These are phyloP conservation scores for Monochamus saltuarius DNA, from an alignment of 1,140 invertebrate species.

Conservation along the genomic window DNA sequence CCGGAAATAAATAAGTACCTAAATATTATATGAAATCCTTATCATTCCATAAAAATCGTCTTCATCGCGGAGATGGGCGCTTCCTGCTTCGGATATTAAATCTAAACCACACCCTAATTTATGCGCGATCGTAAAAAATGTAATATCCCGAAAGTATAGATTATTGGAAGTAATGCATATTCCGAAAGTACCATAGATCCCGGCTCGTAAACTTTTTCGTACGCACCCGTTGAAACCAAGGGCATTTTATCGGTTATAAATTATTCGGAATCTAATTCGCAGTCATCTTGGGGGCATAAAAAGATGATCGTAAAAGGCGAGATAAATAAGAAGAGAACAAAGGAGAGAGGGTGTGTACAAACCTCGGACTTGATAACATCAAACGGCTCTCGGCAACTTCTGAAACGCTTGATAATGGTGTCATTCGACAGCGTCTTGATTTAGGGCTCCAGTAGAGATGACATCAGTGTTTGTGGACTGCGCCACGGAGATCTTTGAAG, in stretches of 20 bases:
- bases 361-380: conserved; percentile 37
- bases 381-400: conserved; percentile 31
- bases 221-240: conserved; percentile 3
- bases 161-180: too few relatives aligned
- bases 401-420: conserved; percentile 36
- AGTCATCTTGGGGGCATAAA: conserved; percentile 29
- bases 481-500: not conserved
- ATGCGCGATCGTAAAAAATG: too few relatives aligned
- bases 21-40: too few relatives aligned
- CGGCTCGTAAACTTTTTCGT: conserved; percentile 18
- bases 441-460: conserved; percentile 22
- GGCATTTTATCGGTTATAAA: conserved; percentile 31
- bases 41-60: too few relatives aligned
- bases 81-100: too few relatives aligned
- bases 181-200: not conserved
- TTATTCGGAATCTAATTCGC: conserved; percentile 32
- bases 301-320: conserved; percentile 28
- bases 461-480: not conserved
- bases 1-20: too few relatives aligned
- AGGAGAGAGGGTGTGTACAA: conserved; percentile 35
- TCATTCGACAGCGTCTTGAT: conserved; percentile 38
- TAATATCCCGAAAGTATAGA: too few relatives aligned
- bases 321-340: conserved; percentile 33
- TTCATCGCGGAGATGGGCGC: too few relatives aligned
- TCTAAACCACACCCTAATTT: too few relatives aligned